Evolutionary conservation across 30 jellyfish, hydroid and myxozoan genomes (phyloP).

Genomic region (Nemopilema nomurai): DNA sequence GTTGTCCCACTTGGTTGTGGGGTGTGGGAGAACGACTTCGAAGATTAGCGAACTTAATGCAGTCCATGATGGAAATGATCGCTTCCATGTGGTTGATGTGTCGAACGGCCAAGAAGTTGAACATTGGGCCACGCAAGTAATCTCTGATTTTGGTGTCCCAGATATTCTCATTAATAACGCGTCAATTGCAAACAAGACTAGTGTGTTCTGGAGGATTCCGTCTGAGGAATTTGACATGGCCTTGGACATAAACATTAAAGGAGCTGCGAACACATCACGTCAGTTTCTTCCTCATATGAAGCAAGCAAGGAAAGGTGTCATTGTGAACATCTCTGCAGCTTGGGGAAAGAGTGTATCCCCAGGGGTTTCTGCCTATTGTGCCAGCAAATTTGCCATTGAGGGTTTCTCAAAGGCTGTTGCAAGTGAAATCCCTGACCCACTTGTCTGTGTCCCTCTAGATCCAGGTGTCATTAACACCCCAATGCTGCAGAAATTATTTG

Average conservation of each 20-base stretch:
- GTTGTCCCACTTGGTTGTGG: constrained; percentile 67
- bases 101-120: constrained; percentile 27
- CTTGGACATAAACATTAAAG: constrained; percentile 70
- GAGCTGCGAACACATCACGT: constrained; percentile 51
- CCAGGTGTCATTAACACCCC: constrained; percentile 87
- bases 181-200: constrained; percentile 43
- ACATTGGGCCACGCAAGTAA: constrained; percentile 50
- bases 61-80: constrained; percentile 26
- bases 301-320: constrained; percentile 61
- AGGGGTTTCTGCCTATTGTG: constrained; percentile 73
- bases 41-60: constrained; percentile 41
- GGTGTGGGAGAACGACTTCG: constrained; percentile 71
- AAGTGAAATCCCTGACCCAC: constrained; percentile 74
- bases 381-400: constrained; percentile 74
- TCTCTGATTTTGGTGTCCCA: constrained; percentile 52
- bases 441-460: constrained; percentile 72
- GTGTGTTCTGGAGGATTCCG: constrained; percentile 61
- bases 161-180: constrained; percentile 76
- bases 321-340: constrained; percentile 69
- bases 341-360: constrained; percentile 71
- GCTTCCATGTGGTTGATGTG: constrained; percentile 55
- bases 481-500: constrained; percentile 67
- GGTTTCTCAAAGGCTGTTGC: constrained; percentile 81
- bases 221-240: constrained; percentile 52
- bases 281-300: constrained; percentile 69